Evolutionary conservation across 2,797 vertebrate species (phyloP), one percentile per base, ranked within the genome.

Genomic region (Hydrophis major): DNA sequence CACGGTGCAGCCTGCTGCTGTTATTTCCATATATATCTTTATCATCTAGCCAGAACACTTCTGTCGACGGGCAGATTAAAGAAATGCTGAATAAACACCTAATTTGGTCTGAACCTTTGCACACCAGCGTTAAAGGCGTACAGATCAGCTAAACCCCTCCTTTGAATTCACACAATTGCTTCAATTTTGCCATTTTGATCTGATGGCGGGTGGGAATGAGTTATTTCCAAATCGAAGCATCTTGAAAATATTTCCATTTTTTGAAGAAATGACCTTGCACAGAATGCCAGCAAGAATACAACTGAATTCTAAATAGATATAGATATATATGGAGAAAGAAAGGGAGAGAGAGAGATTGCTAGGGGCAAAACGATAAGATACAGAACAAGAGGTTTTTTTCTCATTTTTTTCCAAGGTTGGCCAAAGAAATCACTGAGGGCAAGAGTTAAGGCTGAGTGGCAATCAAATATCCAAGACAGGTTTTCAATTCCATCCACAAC

Each of bases 401-500:
- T 2, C 5, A 7, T 32, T 16, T 63, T 86, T 87, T 86, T 93
- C 74, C 27, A 13, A 0, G 42, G 89, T 56, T 57, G 89, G 88
- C 60, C 0, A 55, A 32, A 89, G 56, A 57, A 53, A 32, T n/a
- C 28, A 12, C 47, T 10, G 60, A 53, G 88, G 4, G 22, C 78
- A 88, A 63, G 37, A n/a, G 90, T 91, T 22, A 27, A 47, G 20
- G 14, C 42, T 22, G 12, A 88, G 22, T 37, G 74, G 59, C 59
- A 86, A 87, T 90, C 92, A 92, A 90, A 89, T 22, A 57, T 13
- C 93, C 42, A 20, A 25, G 63, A 93, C 93, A 94, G 95, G 94
- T 93, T 95, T 78, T 95, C 94, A 91, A 92, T 90, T 57, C 93
- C 91, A 93, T 94, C 56, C 93, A 93, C 92, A 47, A 94, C 92